Percentiles rank a stretch among this genome's conserved stretches.
Evolutionary conservation across 1,140 invertebrate genomes (phyloP).

Genomic region (Drosophila trapezifrons): DNA sequence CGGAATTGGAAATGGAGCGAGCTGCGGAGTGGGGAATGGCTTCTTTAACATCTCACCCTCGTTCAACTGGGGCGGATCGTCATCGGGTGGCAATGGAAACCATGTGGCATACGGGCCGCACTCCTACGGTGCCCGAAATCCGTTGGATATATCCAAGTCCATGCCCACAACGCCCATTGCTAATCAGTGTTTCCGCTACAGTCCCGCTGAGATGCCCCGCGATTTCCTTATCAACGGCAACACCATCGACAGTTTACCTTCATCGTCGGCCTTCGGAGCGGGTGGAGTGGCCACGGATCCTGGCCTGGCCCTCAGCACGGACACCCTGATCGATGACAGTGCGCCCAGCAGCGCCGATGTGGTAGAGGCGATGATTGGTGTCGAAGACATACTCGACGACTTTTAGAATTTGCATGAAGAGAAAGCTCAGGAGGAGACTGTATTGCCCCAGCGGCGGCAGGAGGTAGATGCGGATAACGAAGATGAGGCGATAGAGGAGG

Average conservation of each 20-base stretch:
- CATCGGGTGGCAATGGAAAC: conserved; percentile 26
- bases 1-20: conserved; percentile 16
- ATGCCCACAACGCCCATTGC: conserved; percentile 87
- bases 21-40: conserved; percentile 50
- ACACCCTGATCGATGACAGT: conserved; percentile 67
- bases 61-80: conserved; percentile 61
- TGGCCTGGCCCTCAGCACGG: conserved; percentile 38
- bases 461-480: conserved; percentile 5
- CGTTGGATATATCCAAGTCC: conserved; percentile 86
- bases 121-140: conserved; percentile 49
- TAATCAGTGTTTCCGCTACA: conserved; percentile 86
- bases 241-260: conserved; percentile 83
- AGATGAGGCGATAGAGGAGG: conserved; percentile 18
- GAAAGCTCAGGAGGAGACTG: conserved; percentile 59
- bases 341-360: conserved; percentile 63
- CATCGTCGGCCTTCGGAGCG: conserved; percentile 58
- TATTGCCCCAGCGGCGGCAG: conserved; percentile 17
- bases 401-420: conserved; percentile 83
- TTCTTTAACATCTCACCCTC: conserved; percentile 69
- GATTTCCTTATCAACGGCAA: conserved; percentile 87
- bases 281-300: conserved; percentile 40
- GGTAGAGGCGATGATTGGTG: conserved; percentile 73
- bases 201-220: conserved; percentile 84
- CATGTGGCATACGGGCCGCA: conserved; percentile 15
- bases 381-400: conserved; percentile 66